Evolutionary conservation across 2,797 vertebrate species (phyloP).

Genomic region (Otolemur crassicaudatus): DNA sequence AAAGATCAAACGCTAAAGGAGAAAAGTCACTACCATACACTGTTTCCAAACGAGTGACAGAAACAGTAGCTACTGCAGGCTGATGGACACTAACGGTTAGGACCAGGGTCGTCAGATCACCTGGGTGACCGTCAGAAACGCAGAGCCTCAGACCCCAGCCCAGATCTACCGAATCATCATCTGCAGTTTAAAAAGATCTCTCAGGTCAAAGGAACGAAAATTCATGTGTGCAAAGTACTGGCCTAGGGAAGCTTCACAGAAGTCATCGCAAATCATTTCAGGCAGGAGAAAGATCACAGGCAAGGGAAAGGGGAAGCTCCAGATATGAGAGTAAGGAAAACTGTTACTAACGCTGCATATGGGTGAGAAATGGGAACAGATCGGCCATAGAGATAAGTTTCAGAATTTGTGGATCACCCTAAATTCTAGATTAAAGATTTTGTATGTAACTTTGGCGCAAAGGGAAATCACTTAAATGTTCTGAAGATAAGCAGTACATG

Average conservation of each 20-base stretch:
- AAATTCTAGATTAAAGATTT: not conserved
- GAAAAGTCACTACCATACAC: not conserved
- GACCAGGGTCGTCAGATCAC: not conserved
- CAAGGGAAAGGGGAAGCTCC: not conserved
- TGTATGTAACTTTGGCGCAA: not conserved
- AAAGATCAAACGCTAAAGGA: slow-evolving; percentile 10
- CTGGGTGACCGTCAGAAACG: not conserved
- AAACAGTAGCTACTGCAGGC: not conserved
- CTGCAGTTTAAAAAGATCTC: not conserved
- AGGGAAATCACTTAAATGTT: not conserved
- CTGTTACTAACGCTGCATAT: not conserved
- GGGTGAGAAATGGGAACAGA: not conserved
- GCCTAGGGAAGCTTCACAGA: not conserved
- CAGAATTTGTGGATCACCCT: not conserved
- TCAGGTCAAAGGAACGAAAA: not conserved
- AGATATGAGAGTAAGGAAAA: not conserved
- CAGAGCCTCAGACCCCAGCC: not conserved
- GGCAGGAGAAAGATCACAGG: not conserved
- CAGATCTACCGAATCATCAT: not conserved
- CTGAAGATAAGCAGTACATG: not conserved
- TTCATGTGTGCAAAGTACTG: not conserved
- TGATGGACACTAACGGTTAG: not conserved
- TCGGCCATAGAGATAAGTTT: not conserved
- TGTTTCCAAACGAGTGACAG: not conserved
- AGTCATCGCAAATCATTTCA: not conserved